Percentiles rank a stretch among this genome's conserved stretches.
phyloP scores from a whole-genome alignment of 2,888 invertebrate genomes.

The Petrolisthes manimaculis region DNA sequence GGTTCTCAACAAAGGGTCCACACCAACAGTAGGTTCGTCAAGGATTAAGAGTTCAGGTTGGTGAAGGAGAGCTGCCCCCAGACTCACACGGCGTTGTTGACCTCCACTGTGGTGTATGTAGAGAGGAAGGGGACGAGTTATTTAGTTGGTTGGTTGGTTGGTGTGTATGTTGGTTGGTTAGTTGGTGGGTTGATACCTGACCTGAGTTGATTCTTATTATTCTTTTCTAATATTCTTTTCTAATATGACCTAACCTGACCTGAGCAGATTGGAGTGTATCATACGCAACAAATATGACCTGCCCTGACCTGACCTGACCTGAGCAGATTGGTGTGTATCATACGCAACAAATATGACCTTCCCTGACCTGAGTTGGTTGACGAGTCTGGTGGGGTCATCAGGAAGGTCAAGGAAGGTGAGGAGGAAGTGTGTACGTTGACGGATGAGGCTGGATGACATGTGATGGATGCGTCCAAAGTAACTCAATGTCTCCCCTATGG shows the following conservation, averaged over 20 bases:
- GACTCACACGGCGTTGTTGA: conserved; percentile 70
- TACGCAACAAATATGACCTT: background rate
- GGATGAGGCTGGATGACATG: conserved; percentile 68
- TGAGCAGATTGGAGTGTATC: background rate
- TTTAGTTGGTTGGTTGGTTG: background rate
- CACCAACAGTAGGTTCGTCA: conserved; percentile 72
- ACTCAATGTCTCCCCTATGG: conserved; percentile 70
- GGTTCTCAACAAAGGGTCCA: conserved; percentile 71
- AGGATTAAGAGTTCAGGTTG: conserved; percentile 70
- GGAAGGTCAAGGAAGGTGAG: conserved; percentile 71
- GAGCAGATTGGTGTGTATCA: too few relatives aligned
- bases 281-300: too few relatives aligned
- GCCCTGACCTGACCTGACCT: too few relatives aligned
- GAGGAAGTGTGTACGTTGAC: conserved; percentile 69
- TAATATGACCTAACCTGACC: background rate
- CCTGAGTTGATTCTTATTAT: too few relatives aligned
- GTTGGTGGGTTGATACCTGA: too few relatives aligned
- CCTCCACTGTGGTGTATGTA: conserved; percentile 68
- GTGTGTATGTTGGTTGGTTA: too few relatives aligned
- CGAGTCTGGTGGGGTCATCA: conserved; percentile 41
- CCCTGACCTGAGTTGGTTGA: conserved; percentile 66
- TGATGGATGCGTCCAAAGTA: conserved; percentile 71
- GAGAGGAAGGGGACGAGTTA: background rate
- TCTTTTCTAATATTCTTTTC: too few relatives aligned
- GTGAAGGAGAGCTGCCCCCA: conserved; percentile 70